These are phyloP conservation scores for Microplitis mediator DNA, from an alignment of 1,140 invertebrate genomes.

Conservation along the genomic window DNA sequence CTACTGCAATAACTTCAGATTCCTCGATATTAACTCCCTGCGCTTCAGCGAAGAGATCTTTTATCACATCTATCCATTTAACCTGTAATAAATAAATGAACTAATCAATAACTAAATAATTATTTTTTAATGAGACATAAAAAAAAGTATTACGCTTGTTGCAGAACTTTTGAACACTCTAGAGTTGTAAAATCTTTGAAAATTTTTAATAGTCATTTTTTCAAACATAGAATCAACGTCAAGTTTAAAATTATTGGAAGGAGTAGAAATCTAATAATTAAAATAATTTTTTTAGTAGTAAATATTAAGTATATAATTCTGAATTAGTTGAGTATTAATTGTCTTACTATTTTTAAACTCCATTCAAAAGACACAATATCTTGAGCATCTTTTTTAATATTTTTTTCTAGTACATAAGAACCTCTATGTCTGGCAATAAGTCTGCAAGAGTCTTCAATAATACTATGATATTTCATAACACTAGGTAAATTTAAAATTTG, in stretches of 20 bases:
- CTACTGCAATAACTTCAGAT: not conserved
- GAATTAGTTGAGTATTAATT: not conserved
- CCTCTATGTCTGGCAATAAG: constrained; percentile 5
- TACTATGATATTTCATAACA: constrained; percentile 1
- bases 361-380: not conserved
- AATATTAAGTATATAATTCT: not conserved
- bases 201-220: not conserved
- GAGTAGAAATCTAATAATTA: not conserved
- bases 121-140: not conserved
- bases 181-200: not conserved
- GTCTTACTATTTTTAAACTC: not conserved
- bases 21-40: not conserved
- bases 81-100: not conserved
- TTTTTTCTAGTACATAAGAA: not conserved
- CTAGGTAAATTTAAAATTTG: not conserved
- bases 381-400: not conserved
- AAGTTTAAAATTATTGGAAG: not conserved
- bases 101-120: not conserved
- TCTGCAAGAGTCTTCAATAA: not conserved
- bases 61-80: not conserved
- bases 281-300: not conserved
- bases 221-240: not conserved
- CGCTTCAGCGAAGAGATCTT: not conserved
- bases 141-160: not conserved
- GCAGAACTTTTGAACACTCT: not conserved